These are phyloP conservation scores for Cynodonichthys magdalenae DNA, from an alignment of 2,797 vertebrate species.

Conservation along the genomic window DNA sequence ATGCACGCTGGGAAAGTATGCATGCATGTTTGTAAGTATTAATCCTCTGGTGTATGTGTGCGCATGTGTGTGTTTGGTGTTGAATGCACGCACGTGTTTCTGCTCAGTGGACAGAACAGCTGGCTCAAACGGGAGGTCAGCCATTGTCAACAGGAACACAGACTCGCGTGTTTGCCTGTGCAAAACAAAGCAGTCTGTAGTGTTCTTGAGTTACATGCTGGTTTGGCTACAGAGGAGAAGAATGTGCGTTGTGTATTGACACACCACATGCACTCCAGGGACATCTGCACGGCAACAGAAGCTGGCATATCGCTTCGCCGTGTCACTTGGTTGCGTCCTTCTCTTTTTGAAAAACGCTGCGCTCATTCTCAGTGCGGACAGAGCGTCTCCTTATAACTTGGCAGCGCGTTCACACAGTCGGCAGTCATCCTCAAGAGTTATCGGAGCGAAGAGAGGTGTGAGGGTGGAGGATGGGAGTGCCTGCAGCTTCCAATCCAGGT, in stretches of 20 bases:
- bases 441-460: conserved; percentile 33
- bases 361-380: conserved; percentile 11
- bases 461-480: conserved; percentile 64
- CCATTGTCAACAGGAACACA: conserved; percentile 78
- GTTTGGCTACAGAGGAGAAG: conserved; percentile 40
- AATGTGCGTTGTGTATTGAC: conserved; percentile 53
- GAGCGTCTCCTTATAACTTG: conserved; percentile 47
- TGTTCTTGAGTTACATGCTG: conserved; percentile 58
- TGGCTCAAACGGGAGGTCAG: conserved; percentile 74
- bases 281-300: conserved; percentile 55
- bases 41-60: conserved; percentile 44
- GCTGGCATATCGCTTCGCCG: conserved; percentile 28
- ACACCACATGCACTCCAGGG: conserved; percentile 45
- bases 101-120: conserved; percentile 70
- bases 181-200: conserved; percentile 71
- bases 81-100: conserved; percentile 56
- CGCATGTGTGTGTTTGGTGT: conserved; percentile 35
- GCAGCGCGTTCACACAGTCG: conserved; percentile 44
- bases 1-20: conserved; percentile 34
- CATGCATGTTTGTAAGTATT: conserved; percentile 45
- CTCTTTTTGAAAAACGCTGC: background rate
- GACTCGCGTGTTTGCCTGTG: conserved; percentile 68
- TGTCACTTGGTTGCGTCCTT: conserved; percentile 22
- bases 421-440: conserved; percentile 36
- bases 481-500: conserved; percentile 73